Percentiles rank a stretch among this genome's conserved stretches.
phyloP scores from a whole-genome alignment of 1,140 invertebrate genomes.

The Cheumatopsyche charites region DNA sequence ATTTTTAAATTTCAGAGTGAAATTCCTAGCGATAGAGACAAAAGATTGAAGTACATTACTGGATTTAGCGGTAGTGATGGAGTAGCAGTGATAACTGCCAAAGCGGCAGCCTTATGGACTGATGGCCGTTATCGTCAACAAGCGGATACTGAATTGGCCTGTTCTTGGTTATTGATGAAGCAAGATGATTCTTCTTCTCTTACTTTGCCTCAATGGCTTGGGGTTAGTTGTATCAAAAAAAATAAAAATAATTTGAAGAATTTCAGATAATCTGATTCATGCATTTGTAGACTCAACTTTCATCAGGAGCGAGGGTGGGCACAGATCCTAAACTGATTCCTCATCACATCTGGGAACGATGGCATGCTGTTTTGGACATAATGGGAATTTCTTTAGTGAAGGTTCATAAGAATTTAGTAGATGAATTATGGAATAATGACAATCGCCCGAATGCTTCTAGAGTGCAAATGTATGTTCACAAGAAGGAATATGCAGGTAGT shows the following conservation, averaged over 20 bases:
- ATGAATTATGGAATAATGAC: conserved; percentile 76
- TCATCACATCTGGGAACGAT: conserved; percentile 66
- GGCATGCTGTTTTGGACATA: conserved; percentile 64
- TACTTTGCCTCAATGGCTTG: conserved; percentile 68
- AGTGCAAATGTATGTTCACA: conserved; percentile 64
- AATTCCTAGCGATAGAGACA: conserved; percentile 74
- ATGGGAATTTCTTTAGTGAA: conserved; percentile 66
- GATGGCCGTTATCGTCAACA: conserved; percentile 84
- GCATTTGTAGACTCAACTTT: conserved; percentile 7
- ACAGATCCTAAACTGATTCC: conserved; percentile 80
- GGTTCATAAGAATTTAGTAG: conserved; percentile 77
- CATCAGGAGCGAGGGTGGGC: conserved; percentile 72
- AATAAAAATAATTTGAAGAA: no score
- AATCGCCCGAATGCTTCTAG: conserved; percentile 62
- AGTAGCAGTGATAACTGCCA: conserved; percentile 76
- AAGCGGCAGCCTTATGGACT: conserved; percentile 86
- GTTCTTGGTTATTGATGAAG: conserved; percentile 83
- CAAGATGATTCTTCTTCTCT: conserved; percentile 65
- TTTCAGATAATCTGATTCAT: not conserved
- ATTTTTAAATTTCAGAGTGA: conserved; percentile 63
- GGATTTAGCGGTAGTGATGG: conserved; percentile 87
- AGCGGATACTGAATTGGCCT: conserved; percentile 76
- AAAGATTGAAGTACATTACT: conserved; percentile 79
- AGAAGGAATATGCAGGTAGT: conserved; percentile 54
- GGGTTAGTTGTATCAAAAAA: conserved; percentile 50